These are phyloP conservation scores for Scartelaos histophorus DNA, from an alignment of 2,113 vertebrate species.

Conservation along the genomic window DNA sequence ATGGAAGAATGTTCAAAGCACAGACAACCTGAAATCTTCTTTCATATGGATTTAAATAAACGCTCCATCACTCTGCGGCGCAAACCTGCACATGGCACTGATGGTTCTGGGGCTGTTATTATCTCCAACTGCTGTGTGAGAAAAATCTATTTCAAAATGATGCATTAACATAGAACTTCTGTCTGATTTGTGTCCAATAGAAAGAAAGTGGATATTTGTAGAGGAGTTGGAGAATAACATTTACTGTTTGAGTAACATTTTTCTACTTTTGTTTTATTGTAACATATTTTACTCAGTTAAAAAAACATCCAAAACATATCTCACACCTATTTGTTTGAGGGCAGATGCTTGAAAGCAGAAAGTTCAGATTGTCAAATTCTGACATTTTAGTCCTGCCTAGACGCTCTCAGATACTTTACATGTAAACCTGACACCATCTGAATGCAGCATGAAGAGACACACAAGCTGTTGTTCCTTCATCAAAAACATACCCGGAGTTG, in stretches of 20 bases:
- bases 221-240: not conserved
- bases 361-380: no score
- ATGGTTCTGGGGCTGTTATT: conserved; percentile 2
- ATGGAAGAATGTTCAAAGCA: conserved; percentile 27
- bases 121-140: not conserved
- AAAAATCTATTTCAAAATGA: not conserved
- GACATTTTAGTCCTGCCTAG: no score
- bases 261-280: not conserved
- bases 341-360: no score
- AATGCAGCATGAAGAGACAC: no score
- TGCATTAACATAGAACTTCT: conserved; percentile 3
- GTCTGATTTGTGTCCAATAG: not conserved
- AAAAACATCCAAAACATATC: no score
- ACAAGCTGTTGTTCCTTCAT: no score
- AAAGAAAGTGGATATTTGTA: not conserved
- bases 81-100: not conserved
- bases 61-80: not conserved
- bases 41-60: conserved; percentile 15
- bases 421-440: no score
- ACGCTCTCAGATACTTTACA: no score
- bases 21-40: conserved; percentile 28
- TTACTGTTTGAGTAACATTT: not conserved
- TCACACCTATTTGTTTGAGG: no score
- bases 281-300: not conserved
- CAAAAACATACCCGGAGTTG: no score